Evolutionary conservation across 2,113 vertebrate species (phyloP).

Genomic region (Cyanistes caeruleus): DNA sequence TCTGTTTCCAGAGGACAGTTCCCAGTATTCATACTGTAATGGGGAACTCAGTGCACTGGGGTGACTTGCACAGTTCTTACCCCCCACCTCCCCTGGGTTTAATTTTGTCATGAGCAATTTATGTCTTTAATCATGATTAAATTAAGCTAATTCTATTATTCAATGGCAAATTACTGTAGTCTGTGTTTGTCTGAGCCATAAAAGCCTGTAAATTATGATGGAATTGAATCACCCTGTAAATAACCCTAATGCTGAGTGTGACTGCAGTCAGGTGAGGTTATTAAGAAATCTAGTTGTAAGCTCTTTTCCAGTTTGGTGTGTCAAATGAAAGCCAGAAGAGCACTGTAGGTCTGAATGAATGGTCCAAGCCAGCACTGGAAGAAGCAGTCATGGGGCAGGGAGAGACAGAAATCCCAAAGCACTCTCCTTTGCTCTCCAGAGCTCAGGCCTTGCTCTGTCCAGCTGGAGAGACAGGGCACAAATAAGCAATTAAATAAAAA

Average conservation of each 20-base stretch:
- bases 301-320: not conserved
- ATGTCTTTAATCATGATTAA: conserved; percentile 7
- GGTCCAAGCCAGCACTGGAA: not conserved
- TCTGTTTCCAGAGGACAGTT: not conserved
- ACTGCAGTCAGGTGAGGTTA: not conserved
- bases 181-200: not conserved
- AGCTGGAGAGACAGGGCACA: not conserved
- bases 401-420: not conserved
- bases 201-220: not conserved
- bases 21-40: not conserved
- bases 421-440: not conserved
- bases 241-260: not conserved
- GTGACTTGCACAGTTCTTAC: not conserved
- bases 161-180: not conserved
- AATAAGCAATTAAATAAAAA: not conserved
- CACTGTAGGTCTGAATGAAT: not conserved
- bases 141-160: conserved; percentile 22
- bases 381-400: not conserved
- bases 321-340: not conserved
- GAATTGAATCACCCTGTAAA: conserved; percentile 1
- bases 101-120: conserved; percentile 1
- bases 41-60: not conserved
- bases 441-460: not conserved
- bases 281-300: not conserved
- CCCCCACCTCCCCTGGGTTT: not conserved